These are phyloP conservation scores for Podilymbus podiceps DNA, from an alignment of 2,113 vertebrate genomes.

Conservation along the genomic window DNA sequence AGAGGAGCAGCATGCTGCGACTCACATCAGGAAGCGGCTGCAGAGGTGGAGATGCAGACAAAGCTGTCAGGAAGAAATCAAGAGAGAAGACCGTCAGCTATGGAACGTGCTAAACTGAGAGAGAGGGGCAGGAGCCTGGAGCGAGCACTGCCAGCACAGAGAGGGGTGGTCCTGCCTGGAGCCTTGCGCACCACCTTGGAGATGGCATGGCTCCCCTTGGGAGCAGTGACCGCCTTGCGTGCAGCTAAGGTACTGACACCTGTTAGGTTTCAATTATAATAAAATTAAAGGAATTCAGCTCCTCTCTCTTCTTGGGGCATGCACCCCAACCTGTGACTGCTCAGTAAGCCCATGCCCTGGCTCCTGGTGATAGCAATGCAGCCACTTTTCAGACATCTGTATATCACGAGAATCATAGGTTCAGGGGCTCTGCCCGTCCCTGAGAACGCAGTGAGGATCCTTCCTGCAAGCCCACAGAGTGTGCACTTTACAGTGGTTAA, in stretches of 20 bases:
- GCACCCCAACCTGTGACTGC: not conserved
- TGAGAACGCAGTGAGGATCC: rapidly evolving
- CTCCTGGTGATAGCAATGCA: not conserved
- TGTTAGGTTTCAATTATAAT: not conserved
- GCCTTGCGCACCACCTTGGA: not conserved
- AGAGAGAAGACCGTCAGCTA: not conserved
- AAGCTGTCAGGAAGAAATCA: not conserved
- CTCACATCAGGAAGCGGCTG: rapidly evolving
- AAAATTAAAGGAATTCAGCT: not conserved
- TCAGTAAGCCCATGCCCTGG: not conserved
- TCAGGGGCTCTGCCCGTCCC: not conserved
- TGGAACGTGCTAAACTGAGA: not conserved
- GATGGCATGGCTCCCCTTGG: not conserved
- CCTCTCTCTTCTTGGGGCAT: not conserved
- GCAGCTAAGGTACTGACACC: not conserved
- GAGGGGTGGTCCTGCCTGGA: not conserved
- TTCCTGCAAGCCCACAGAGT: not conserved
- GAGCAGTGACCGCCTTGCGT: not conserved
- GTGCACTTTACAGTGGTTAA: not conserved
- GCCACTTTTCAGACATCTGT: not conserved
- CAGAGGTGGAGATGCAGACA: not conserved
- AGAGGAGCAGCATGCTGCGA: not conserved
- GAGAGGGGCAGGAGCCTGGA: not conserved
- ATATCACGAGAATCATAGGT: rapidly evolving
- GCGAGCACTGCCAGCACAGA: not conserved